A percentile compares a stretch with the other conserved stretches of the same genome.
Conservation (phyloP, 92 coral and sea anemone species). For the Heteractis magnifica region DNA sequence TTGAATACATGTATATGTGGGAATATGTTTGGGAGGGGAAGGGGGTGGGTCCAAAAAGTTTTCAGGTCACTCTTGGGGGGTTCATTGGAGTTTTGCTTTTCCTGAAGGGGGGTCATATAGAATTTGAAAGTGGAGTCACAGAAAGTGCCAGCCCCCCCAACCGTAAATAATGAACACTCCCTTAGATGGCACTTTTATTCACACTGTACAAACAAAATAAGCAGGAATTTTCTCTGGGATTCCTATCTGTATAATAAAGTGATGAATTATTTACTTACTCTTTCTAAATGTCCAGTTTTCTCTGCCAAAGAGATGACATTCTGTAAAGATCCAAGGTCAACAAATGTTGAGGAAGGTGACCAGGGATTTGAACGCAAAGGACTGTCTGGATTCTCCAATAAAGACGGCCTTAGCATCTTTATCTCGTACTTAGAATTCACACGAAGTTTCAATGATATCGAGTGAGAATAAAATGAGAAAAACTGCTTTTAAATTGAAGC, state of each 20-base stretch:
- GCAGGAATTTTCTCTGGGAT: too few relatives aligned
- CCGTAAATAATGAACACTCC: too few relatives aligned
- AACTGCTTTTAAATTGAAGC: background rate
- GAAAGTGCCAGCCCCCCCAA: too few relatives aligned
- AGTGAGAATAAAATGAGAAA: background rate
- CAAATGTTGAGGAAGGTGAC: slow-evolving; percentile 84
- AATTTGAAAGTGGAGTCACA: too few relatives aligned
- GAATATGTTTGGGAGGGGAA: too few relatives aligned
- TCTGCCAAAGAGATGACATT: slow-evolving; percentile 74
- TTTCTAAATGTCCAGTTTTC: slow-evolving; percentile 68
- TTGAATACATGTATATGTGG: too few relatives aligned
- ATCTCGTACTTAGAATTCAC: background rate
- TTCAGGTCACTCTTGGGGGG: too few relatives aligned
- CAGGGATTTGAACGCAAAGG: slow-evolving; percentile 72
- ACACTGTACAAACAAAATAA: too few relatives aligned
- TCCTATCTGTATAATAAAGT: background rate
- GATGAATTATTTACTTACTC: slow-evolving; percentile 44
- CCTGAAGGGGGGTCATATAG: too few relatives aligned
- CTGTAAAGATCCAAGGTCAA: slow-evolving; percentile 81
- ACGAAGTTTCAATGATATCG: slow-evolving; percentile 4
- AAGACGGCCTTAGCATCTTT: slow-evolving; percentile 38
- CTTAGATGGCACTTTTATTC: too few relatives aligned
- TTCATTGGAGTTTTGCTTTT: too few relatives aligned
- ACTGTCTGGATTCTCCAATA: slow-evolving; percentile 26
- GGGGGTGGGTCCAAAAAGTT: too few relatives aligned